Evolutionary conservation across 2,888 invertebrate species (phyloP).

Genomic region (Eilema sororculum): DNA sequence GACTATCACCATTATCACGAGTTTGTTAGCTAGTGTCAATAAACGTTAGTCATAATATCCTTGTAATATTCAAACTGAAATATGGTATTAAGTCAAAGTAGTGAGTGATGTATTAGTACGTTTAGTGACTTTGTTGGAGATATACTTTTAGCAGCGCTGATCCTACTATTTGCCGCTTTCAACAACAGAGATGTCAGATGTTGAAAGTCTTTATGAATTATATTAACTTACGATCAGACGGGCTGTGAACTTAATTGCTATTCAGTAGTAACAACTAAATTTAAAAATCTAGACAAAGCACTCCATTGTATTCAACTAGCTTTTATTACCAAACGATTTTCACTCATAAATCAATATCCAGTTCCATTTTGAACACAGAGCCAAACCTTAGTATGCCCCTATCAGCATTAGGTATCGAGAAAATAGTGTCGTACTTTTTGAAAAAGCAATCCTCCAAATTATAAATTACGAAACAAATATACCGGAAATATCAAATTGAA

Average conservation of each 20-base stretch:
- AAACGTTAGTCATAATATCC: not conserved
- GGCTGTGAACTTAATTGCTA: too few species aligned
- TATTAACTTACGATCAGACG: too few species aligned
- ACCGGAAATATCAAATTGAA: conserved; percentile 4
- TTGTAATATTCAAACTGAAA: not conserved
- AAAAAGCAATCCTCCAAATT: not conserved
- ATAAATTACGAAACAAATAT: not conserved
- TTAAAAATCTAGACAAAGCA: too few species aligned
- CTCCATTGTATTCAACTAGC: too few species aligned
- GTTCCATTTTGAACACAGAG: not conserved
- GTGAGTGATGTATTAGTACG: not conserved
- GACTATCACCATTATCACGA: not conserved
- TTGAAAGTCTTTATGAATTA: not conserved
- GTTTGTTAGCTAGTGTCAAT: not conserved
- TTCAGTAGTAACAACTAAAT: too few species aligned
- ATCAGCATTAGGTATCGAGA: not conserved
- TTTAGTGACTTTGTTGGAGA: not conserved
- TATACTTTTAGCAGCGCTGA: not conserved
- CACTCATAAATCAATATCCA: not conserved
- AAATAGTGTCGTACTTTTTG: not conserved
- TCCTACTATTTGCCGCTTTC: not conserved
- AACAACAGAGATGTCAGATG: not conserved
- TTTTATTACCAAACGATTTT: not conserved
- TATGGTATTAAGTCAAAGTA: too few species aligned
- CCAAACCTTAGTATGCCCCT: not conserved